Evolutionary conservation across 2,888 invertebrate species (phyloP).

Genomic region (Podotricha telesiphe): DNA sequence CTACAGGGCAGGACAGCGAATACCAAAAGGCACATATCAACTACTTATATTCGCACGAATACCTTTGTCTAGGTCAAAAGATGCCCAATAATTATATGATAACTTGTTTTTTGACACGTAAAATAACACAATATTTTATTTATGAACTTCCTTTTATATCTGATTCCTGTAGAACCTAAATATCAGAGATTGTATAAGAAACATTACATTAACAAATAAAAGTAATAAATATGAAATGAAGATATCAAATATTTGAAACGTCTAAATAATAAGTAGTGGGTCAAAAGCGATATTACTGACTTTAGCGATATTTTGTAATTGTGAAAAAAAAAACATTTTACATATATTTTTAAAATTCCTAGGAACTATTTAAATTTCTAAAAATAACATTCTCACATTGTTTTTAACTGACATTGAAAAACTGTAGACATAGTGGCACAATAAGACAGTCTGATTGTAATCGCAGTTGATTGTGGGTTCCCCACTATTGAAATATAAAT

Average conservation of each 20-base stretch:
- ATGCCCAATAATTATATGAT: neutral
- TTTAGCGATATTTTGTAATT: neutral
- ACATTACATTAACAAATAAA: neutral
- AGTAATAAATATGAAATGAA: constrained; percentile 14
- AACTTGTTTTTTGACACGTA: constrained; percentile 7
- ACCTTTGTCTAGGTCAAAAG: constrained; percentile 18
- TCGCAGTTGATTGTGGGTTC: too few relatives aligned
- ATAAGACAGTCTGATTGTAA: too few relatives aligned
- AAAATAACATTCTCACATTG: too few relatives aligned
- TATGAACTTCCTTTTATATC: neutral
- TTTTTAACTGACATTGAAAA: too few relatives aligned
- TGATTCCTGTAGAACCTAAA: neutral
- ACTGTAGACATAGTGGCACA: too few relatives aligned
- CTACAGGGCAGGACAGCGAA: constrained; percentile 20
- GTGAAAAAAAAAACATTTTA: too few relatives aligned
- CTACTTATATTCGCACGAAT: constrained; percentile 28
- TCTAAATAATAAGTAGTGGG: neutral
- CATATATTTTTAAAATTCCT: too few relatives aligned
- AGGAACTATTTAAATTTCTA: too few relatives aligned
- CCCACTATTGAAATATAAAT: too few relatives aligned
- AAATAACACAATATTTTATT: constrained; percentile 11
- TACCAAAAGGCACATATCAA: constrained; percentile 26
- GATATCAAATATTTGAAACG: constrained; percentile 10
- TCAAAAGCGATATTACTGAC: neutral
- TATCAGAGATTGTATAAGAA: neutral